Evolutionary conservation across 1,140 invertebrate species (phyloP).

Genomic region (Heliconius hermathena): DNA sequence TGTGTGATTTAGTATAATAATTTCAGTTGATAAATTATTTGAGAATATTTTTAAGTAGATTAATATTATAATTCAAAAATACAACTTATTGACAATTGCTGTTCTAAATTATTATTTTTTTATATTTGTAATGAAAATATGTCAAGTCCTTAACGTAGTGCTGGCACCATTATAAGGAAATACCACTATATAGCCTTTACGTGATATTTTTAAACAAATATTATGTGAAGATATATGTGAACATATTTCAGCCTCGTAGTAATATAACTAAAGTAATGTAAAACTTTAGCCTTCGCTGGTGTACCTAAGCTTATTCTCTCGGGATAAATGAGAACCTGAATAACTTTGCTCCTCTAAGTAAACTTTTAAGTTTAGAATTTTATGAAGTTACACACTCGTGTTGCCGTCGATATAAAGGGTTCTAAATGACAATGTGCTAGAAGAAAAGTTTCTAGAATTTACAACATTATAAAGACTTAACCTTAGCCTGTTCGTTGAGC

Average conservation of each 20-base stretch:
- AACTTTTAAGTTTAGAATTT: slow-evolving; percentile 2
- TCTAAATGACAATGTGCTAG: not conserved
- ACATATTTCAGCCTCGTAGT: not conserved
- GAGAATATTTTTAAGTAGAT: no score
- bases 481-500: no score
- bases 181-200: no score
- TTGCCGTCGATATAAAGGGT: not conserved
- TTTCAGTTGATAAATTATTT: no score
- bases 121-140: no score
- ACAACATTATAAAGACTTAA: not conserved
- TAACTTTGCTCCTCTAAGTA: not conserved
- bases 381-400: not conserved
- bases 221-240: not conserved
- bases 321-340: not conserved
- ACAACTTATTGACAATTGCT: no score
- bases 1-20: no score
- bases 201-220: no score
- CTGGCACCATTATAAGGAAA: no score
- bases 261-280: not conserved
- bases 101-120: no score
- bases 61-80: no score
- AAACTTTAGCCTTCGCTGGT: not conserved
- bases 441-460: not conserved
- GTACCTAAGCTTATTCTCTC: not conserved
- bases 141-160: no score